These are phyloP conservation scores for Anas georgica DNA, from an alignment of 2,797 vertebrate species.

Conservation along the genomic window DNA sequence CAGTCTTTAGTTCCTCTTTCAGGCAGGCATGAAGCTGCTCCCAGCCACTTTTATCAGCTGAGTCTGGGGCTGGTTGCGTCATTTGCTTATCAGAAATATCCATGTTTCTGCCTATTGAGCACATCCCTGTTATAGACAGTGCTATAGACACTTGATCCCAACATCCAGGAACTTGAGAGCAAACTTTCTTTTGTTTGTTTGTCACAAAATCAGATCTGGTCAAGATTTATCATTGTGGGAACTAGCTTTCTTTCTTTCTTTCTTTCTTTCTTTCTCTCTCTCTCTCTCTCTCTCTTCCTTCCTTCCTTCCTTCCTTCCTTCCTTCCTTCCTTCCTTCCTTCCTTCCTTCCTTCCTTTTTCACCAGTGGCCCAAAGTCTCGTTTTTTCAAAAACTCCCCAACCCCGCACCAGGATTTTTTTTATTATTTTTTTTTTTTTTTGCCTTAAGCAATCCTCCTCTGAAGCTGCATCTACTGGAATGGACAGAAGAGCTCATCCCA, in stretches of 20 bases:
- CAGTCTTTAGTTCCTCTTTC: not conserved
- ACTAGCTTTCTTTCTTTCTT: not conserved
- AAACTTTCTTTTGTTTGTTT: not conserved
- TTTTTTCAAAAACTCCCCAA: not conserved
- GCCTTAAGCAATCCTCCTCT: not conserved
- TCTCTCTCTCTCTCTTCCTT: no score
- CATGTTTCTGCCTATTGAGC: not conserved
- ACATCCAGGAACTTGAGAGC: not conserved
- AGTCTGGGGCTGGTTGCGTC: not conserved
- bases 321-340: no score
- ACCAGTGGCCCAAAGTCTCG: not conserved
- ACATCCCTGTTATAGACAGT: accelerated
- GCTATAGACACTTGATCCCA: not conserved
- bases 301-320: no score
- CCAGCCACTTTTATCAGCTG: not conserved
- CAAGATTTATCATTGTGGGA: not conserved
- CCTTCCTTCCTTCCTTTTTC: no score
- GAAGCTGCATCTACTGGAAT: not conserved
- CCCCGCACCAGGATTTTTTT: not conserved
- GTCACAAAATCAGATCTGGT: not conserved
- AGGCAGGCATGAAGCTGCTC: not conserved
- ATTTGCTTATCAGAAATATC: not conserved
- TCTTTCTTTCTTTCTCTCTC: not conserved
- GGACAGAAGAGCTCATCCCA: not conserved
- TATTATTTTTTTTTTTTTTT: not conserved